Percentiles rank a stretch among this genome's conserved stretches.
Evolutionary conservation across 1,140 invertebrate genomes (phyloP).

Genomic region (Cotesia chilonis): DNA sequence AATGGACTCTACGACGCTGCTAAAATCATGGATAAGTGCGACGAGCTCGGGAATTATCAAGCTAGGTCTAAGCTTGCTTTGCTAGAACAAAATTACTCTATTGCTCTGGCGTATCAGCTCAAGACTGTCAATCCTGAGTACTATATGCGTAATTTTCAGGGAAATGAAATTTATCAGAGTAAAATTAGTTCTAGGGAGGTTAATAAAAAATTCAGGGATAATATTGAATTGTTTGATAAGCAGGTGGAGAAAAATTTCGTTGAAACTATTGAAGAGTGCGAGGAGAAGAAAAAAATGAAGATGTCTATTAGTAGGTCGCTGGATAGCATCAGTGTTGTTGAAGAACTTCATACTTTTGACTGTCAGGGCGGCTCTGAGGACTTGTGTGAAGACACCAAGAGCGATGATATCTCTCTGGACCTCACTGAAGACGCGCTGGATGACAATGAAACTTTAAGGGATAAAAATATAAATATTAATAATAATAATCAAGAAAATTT

Average conservation of each 20-base stretch:
- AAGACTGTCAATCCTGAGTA: constrained; percentile 55
- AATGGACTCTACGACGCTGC: constrained; percentile 65
- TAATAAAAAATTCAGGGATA: constrained; percentile 39
- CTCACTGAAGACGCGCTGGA: constrained; percentile 44
- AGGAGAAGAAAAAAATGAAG: constrained; percentile 54
- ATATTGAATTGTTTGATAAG: constrained; percentile 56
- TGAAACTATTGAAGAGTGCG: constrained; percentile 57
- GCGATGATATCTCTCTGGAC: constrained; percentile 43
- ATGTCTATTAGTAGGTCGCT: constrained; percentile 62
- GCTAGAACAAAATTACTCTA: constrained; percentile 59
- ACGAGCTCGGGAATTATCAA: constrained; percentile 64
- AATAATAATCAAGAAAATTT: constrained; percentile 1
- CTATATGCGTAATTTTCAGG: constrained; percentile 21
- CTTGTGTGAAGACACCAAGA: constrained; percentile 56
- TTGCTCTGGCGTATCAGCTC: constrained; percentile 62
- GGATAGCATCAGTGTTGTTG: constrained; percentile 56
- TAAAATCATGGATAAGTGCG: constrained; percentile 64
- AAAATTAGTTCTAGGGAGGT: background rate
- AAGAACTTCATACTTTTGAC: constrained; percentile 63
- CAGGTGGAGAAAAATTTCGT: constrained; percentile 61
- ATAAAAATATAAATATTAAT: constrained; percentile 20
- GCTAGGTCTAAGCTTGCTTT: constrained; percentile 63
- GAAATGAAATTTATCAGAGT: background rate
- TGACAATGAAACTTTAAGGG: constrained; percentile 41
- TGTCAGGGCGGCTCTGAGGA: constrained; percentile 66